These are phyloP conservation scores for Gallinago paraguaiae DNA, from an alignment of 2,113 vertebrate species.

Conservation along the genomic window DNA sequence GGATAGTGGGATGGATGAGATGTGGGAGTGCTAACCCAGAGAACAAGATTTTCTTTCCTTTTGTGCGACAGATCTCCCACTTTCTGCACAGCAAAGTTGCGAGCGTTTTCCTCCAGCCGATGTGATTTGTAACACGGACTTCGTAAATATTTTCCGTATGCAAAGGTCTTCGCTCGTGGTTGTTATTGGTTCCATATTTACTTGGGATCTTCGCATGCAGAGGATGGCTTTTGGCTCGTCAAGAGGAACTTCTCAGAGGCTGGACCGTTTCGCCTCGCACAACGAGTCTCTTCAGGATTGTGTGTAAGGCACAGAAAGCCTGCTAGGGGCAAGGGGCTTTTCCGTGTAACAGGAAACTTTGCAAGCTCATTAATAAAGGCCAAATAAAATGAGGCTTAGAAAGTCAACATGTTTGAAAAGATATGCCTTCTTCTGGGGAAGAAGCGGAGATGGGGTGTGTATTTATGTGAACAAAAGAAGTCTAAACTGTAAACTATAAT, in stretches of 20 bases:
- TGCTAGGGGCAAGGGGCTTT: slow-evolving; percentile 1
- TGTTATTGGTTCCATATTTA: slow-evolving; percentile 35
- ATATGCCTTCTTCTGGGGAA: neutral
- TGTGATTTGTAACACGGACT: neutral
- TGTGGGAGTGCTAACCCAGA: neutral
- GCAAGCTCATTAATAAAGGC: neutral
- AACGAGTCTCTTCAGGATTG: neutral
- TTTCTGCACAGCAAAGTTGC: neutral
- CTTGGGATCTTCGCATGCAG: neutral
- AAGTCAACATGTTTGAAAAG: neutral
- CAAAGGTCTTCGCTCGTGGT: neutral
- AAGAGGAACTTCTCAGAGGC: neutral
- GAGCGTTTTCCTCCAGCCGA: neutral
- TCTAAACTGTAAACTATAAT: neutral
- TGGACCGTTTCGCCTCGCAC: neutral
- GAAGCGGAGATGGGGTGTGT: neutral
- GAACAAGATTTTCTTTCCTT: neutral
- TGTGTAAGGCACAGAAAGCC: neutral
- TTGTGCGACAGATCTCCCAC: neutral
- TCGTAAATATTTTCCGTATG: neutral
- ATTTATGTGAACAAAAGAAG: slow-evolving; percentile 18
- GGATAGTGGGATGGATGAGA: neutral
- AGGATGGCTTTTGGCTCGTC: neutral
- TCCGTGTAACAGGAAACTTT: neutral
- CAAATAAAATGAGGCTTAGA: neutral